Base-by-base conservation (phyloP, 2,113 vertebrate species). In the Uropsilus gracilis region DNA sequence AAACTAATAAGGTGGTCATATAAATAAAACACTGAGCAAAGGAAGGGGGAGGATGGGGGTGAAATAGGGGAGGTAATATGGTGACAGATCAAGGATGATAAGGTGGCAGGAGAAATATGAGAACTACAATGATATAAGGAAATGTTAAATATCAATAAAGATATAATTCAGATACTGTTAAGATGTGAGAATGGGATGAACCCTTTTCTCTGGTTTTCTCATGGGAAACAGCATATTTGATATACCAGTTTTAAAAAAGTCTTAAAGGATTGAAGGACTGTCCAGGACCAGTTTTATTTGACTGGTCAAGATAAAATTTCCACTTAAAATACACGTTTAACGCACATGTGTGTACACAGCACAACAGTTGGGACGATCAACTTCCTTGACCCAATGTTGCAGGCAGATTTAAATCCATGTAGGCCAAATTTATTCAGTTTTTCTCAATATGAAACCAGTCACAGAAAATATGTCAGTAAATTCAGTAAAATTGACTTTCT, bases 401-500 rank as follows among this genome's bases (percentile, higher is more conserved):
- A 90, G 44, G 69, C n/a, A 97, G 78, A 81, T 87, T 90, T 86
- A 89, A 96, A 68, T 77, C 71, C 59, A 55, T 2, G 24, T 46
- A 32, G 61, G 71, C 64, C 59, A 86, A 83, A 94, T 95, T 90
- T 86, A 69, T 66, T 95, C 57, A 89, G 44, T 55, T 89, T 87
- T 94, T 88, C 61, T 91, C 48, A 72, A 75, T 89, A 95, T 92
- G 39, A 16, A 61, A 69, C 44, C 34, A 78, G 17, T 92, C 82
- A 63, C 55, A 88, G 64, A 90, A 95, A 90, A 72, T 55, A 92
- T 34, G 50, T 71, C 66, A 55, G 46, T 71, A 86, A 92, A 22
- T 80, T 53, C 59, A 69, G 32, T 22, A 69, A 72, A 86, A 89
- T 77, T 64, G 59, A 78, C 39, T n/a, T 71, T 71, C 24, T 24